Percentiles rank a stretch among this genome's conserved stretches.
Evolutionary conservation across 2,113 vertebrate genomes (phyloP).

Genomic region (Dasyurus viverrinus): DNA sequence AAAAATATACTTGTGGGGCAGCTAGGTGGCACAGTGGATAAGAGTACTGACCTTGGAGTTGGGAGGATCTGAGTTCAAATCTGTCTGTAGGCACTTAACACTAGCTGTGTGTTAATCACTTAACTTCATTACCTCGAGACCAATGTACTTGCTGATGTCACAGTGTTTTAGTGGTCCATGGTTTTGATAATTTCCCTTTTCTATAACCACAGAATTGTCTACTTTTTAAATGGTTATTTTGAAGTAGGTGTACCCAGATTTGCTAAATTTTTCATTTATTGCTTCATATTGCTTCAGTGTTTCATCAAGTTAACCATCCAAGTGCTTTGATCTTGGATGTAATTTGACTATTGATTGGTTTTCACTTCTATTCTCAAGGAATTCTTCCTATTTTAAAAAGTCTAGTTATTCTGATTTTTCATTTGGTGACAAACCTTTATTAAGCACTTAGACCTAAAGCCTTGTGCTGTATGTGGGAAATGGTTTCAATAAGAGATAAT

Average conservation of each 20-base stretch:
- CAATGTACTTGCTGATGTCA: background rate
- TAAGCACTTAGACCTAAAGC: background rate
- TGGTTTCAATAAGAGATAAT: background rate
- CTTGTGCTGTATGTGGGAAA: background rate
- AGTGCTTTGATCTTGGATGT: background rate
- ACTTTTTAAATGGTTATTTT: slow-evolving; percentile 24
- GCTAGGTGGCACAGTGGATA: too few species aligned
- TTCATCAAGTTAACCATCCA: slow-evolving; percentile 14
- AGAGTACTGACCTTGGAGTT: too few species aligned
- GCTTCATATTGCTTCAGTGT: slow-evolving; percentile 1
- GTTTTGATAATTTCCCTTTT: slow-evolving; percentile 19
- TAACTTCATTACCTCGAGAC: too few species aligned
- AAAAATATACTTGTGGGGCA: background rate
- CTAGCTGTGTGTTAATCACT: too few species aligned
- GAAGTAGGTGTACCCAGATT: slow-evolving; percentile 11
- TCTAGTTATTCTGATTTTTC: background rate
- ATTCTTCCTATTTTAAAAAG: slow-evolving; percentile 24
- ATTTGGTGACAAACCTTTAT: background rate
- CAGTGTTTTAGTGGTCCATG: background rate
- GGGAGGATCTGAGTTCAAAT: too few species aligned
- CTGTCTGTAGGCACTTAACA: too few species aligned
- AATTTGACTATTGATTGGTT: background rate
- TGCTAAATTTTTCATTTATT: background rate
- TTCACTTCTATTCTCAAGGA: background rate
- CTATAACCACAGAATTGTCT: background rate